phyloP scores from a whole-genome alignment of 2,888 invertebrate genomes.

The Drosophila anomelani region DNA sequence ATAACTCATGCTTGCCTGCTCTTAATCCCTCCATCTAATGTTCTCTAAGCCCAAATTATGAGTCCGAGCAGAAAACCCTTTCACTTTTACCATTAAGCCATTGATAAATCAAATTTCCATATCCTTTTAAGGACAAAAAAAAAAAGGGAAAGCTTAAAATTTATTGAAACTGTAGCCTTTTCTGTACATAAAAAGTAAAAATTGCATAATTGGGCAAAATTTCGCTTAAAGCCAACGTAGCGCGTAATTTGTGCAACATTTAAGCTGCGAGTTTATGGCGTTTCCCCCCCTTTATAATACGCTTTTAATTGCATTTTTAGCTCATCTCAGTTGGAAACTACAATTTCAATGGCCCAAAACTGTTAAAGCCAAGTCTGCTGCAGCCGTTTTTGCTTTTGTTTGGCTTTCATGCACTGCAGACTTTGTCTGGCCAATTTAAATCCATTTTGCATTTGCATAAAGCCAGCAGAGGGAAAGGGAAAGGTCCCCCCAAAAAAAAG shows the following conservation, averaged over 20 bases:
- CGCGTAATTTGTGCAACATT: slow-evolving; percentile 59
- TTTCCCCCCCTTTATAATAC: slow-evolving; percentile 17
- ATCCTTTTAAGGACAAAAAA: slow-evolving; percentile 12
- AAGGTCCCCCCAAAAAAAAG: background rate
- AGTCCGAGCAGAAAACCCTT: slow-evolving; percentile 43
- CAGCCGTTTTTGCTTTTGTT: slow-evolving; percentile 23
- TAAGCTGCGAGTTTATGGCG: slow-evolving; percentile 16
- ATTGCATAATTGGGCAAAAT: slow-evolving; percentile 71
- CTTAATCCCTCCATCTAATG: slow-evolving; percentile 66
- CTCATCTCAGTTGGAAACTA: slow-evolving; percentile 29
- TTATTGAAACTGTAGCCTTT: slow-evolving; percentile 73
- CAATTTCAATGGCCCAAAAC: slow-evolving; percentile 39
- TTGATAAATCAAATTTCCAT: slow-evolving; percentile 45
- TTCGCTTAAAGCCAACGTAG: slow-evolving; percentile 54
- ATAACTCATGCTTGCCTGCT: slow-evolving; percentile 31
- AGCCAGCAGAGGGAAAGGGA: slow-evolving; percentile 11
- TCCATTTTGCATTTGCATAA: slow-evolving; percentile 55
- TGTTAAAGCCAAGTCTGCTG: slow-evolving; percentile 45
- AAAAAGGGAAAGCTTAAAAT: slow-evolving; percentile 64
- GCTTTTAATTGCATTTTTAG: slow-evolving; percentile 69
- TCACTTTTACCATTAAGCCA: slow-evolving; percentile 20
- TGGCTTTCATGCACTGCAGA: slow-evolving; percentile 34
- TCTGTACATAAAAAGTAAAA: slow-evolving; percentile 57
- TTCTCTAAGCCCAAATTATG: slow-evolving; percentile 65
- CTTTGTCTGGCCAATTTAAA: slow-evolving; percentile 54